Evolutionary conservation across 2,888 invertebrate species (phyloP), one percentile per base, ranked within the genome.

Genomic region (Lamproptera curius): DNA sequence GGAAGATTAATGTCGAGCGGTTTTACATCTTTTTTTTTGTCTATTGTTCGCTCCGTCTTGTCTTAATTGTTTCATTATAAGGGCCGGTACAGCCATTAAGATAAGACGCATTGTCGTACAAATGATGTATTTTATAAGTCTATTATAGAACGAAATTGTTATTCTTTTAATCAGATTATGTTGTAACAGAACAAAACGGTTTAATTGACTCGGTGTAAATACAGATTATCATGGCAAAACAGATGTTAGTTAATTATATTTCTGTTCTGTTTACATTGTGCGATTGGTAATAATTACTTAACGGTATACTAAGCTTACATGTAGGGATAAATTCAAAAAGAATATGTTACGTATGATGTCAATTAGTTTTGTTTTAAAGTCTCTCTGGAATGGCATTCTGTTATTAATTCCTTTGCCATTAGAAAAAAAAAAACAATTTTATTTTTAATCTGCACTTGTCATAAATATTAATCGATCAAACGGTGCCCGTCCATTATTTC

Each of bases 1-100:
- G 57, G 67, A 79, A 84, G 83, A 84, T 80, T 73, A 79, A 82
- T 75, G 65, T 47, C 48, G 48, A 34, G 46, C 54, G 61, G 57
- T 54, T 53, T 51, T 42, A 49, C 53, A 53, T 46, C 49, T 56
- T 52, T 55, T 59, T 52, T 55, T 59, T 55, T 54, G 50, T 57
- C 60, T 55, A 62, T 67, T 67, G 67, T 69, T 57, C 46, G 53
- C 58, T 56, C 51, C 49, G 54, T 67, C 72, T 70, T 68, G 72
- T 71, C 72, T 75, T 83, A 81, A 83, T 83, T 78, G 72, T 79
- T 78, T 78, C 76, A 71, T 77, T 81, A 76, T 67, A 59, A 61
- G 62, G 56, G 57, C 50, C 61, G 59, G 54, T 63, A 67, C 64
- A 61, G 65, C 67, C 68, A 68, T 73, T 71, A 67, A 70, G 77